phyloP scores from a whole-genome alignment of 1,140 invertebrate species.

The Drosophila elegans region DNA sequence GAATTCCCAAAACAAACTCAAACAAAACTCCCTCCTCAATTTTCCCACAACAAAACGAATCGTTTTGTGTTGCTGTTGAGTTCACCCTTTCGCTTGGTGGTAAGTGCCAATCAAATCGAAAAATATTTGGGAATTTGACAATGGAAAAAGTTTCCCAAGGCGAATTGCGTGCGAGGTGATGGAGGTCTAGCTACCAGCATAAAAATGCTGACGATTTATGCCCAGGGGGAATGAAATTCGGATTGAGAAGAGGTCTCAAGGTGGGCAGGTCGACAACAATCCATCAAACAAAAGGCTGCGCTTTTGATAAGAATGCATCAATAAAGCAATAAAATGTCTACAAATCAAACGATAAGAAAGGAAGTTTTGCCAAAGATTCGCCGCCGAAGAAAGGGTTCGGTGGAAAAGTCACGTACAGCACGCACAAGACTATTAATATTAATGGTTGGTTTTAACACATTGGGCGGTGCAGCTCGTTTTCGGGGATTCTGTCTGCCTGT shows the following conservation, averaged over 20 bases:
- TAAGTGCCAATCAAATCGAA: slow-evolving; percentile 76
- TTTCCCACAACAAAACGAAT: slow-evolving; percentile 61
- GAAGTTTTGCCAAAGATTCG: slow-evolving; percentile 60
- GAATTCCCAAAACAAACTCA: slow-evolving; percentile 33
- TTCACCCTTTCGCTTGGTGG: slow-evolving; percentile 36
- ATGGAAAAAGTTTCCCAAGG: slow-evolving; percentile 78
- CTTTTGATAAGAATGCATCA: slow-evolving; percentile 81
- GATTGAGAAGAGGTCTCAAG: slow-evolving; percentile 28
- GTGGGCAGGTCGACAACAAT: slow-evolving; percentile 63
- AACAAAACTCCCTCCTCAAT: slow-evolving; percentile 14
- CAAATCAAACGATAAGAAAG: slow-evolving; percentile 80
- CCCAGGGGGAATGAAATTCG: slow-evolving; percentile 17
- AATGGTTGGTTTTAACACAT: slow-evolving; percentile 82
- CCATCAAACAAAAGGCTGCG: slow-evolving; percentile 78
- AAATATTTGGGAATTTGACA: slow-evolving; percentile 68
- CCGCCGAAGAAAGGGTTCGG: slow-evolving; percentile 62
- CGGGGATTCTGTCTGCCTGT: slow-evolving; percentile 28
- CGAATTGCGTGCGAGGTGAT: slow-evolving; percentile 67
- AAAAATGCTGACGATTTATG: slow-evolving; percentile 72
- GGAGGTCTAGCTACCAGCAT: slow-evolving; percentile 69
- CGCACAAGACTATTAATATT: slow-evolving; percentile 82
- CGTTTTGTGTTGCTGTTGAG: slow-evolving; percentile 47
- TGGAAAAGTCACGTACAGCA: slow-evolving; percentile 82
- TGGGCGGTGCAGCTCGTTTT: slow-evolving; percentile 65
- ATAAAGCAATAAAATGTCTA: slow-evolving; percentile 84